phyloP scores from a whole-genome alignment of 2,113 vertebrate genomes.

The Murina feae region DNA sequence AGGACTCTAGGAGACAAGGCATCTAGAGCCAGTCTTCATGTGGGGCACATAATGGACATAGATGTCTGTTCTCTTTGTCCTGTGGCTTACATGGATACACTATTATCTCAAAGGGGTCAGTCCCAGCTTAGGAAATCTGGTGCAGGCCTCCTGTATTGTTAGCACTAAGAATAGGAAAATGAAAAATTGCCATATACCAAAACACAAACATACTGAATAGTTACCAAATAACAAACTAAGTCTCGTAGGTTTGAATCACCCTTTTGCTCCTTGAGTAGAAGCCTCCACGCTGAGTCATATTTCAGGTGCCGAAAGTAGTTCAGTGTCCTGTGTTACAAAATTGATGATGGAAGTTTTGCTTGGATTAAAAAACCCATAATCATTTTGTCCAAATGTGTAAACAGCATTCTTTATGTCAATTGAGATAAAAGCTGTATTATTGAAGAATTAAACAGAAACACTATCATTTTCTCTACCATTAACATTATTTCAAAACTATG shows the following conservation, averaged over 20 bases:
- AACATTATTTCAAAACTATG: background rate
- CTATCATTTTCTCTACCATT: constrained; percentile 51
- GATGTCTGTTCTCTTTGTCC: background rate
- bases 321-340: background rate
- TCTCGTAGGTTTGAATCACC: background rate
- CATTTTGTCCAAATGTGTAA: background rate
- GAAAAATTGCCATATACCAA: background rate
- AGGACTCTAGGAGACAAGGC: background rate
- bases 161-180: background rate
- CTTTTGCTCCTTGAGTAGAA: background rate
- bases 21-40: background rate
- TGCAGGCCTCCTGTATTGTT: background rate
- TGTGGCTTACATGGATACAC: background rate
- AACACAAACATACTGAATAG: background rate
- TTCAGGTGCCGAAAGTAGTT: background rate
- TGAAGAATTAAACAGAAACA: constrained; percentile 36
- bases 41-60: background rate
- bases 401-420: background rate
- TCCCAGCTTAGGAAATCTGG: background rate
- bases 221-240: background rate
- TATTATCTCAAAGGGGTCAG: background rate
- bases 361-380: constrained; percentile 6
- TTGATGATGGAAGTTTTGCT: background rate
- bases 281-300: background rate
- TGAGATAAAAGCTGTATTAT: background rate